Evolutionary conservation across 1,140 invertebrate species (phyloP), one percentile per base, ranked within the genome.

Genomic region (Macrostomum lignano): DNA sequence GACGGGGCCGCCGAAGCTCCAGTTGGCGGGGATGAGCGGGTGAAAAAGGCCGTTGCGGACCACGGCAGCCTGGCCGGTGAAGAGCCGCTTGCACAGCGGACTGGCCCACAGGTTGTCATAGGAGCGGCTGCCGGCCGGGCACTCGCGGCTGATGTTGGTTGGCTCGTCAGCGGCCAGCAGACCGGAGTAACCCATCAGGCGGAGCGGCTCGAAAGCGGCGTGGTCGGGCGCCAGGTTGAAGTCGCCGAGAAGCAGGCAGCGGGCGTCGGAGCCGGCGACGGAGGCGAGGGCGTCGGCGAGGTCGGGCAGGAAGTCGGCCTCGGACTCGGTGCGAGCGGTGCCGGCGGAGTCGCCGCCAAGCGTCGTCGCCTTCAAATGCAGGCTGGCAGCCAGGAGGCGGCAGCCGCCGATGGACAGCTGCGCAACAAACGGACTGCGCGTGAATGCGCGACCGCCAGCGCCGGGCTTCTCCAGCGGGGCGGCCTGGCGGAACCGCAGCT

Each of bases 291-390:
- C n/a, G n/a, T n/a, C n/a, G n/a, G n/a, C n/a, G n/a, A n/a, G n/a
- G n/a, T n/a, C n/a, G n/a, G n/a, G n/a, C n/a, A n/a, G n/a, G n/a
- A n/a, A n/a, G n/a, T n/a, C n/a, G n/a, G n/a, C n/a, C n/a, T n/a
- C n/a, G n/a, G n/a, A n/a, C n/a, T n/a, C n/a, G n/a, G n/a, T n/a
- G n/a, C n/a, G n/a, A n/a, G n/a, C n/a, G n/a, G n/a, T n/a, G n/a
- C n/a, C n/a, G n/a, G n/a, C n/a, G n/a, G n/a, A n/a, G n/a, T n/a
- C n/a, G n/a, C n/a, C n/a, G n/a, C n/a, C n/a, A n/a, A n/a, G n/a
- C n/a, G n/a, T n/a, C n/a, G 10, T 24, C 23, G 23, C 10, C 23
- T 24, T 24, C 23, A 24, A 24, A 24, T 24, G 23, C 23, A 24
- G n/a, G n/a, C n/a, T n/a, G n/a, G n/a, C n/a, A n/a, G n/a, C n/a